Base-by-base conservation (phyloP, 1,140 invertebrate species). In the Tetramorium parvispinum region DNA sequence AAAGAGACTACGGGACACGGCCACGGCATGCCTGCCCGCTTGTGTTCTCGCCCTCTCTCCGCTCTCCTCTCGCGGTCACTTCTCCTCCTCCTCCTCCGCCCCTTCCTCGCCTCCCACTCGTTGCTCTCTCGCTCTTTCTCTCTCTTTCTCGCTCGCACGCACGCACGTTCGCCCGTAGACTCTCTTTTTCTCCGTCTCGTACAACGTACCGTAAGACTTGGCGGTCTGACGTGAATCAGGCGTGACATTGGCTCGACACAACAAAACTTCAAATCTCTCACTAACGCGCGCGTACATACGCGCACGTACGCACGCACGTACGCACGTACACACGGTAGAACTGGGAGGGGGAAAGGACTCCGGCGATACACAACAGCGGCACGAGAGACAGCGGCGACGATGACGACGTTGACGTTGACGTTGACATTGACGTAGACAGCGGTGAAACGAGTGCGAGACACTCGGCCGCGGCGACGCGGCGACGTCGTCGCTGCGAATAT, bases 191-290 rank as follows among this genome's bases (percentile, higher is more conserved):
- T 63, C 68, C 51, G 8, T 82, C 53, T 66, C 55, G 59, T 49
- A 65, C 68, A 61, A n/a, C 46, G 27, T 85, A 77, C 37, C 51
- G 73, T 85, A 87, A 87, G 85, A 90, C 88, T 89, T 46, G 79
- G 73, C 66, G 87, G 85, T 71, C 61, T 91, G 91, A 92, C 91
- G 68, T 91, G 91, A 92, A 91, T 92, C 89, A 91, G 77, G 89
- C 89, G 88, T 92, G 91, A 92, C 92, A 92, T 93, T 92, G 89
- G 90, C 51, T 85, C 82, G 85, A 83, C 85, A 91, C 86, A 89
- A 91, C 90, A 92, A 53, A 93, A 93, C 92, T 92, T 92, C 79
- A 91, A 91, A 93, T 91, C 86, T 55, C 87, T 55, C 87, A 85
- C 63, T 81, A 78, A 89, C 68, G 65, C 75, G 55, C 78, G n/a